phyloP scores from a whole-genome alignment of 2,113 vertebrate genomes.

The Atlantisia rogersi region DNA sequence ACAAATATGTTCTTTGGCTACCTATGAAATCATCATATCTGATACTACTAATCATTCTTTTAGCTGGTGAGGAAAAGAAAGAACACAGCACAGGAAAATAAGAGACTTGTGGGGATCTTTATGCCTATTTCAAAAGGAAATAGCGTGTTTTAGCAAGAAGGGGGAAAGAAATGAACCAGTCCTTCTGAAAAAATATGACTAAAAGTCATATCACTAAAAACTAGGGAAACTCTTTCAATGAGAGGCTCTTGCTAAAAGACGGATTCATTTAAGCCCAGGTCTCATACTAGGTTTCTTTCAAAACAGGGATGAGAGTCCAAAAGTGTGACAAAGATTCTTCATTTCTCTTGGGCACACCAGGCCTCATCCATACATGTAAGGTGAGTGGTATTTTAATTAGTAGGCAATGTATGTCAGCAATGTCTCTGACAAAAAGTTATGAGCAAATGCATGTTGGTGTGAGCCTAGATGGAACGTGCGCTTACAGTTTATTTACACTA shows the following conservation, averaged over 20 bases:
- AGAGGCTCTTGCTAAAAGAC: background rate
- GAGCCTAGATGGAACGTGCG: background rate
- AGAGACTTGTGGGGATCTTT: rapidly evolving
- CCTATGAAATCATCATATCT: background rate
- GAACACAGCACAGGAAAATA: background rate
- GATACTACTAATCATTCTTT: background rate
- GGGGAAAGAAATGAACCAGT: background rate
- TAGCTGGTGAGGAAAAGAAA: background rate
- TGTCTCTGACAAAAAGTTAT: background rate
- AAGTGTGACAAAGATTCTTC: background rate
- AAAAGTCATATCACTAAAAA: background rate
- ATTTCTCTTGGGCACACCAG: background rate
- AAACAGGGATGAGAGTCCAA: background rate
- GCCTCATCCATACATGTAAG: background rate
- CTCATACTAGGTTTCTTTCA: background rate
- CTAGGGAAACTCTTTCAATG: background rate
- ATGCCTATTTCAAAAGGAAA: background rate
- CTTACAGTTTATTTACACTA: background rate
- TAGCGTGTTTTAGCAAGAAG: background rate
- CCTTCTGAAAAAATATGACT: background rate
- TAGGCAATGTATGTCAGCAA: background rate
- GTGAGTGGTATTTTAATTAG: background rate
- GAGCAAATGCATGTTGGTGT: background rate
- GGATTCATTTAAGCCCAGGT: background rate
- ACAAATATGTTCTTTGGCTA: background rate